phyloP scores from a whole-genome alignment of 2,888 invertebrate genomes.

The Hecatera dysodea region DNA sequence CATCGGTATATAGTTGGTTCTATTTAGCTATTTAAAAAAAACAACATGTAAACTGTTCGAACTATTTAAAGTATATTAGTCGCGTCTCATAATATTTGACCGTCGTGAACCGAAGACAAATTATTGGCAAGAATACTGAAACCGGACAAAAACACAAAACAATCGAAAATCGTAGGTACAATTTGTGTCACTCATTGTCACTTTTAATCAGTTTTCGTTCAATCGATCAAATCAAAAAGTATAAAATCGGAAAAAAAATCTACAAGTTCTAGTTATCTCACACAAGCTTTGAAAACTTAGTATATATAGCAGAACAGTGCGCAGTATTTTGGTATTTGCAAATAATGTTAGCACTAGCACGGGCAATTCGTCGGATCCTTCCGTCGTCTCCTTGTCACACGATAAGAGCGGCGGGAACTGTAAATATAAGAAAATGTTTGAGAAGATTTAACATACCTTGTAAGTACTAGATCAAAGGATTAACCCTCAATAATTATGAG shows the following conservation, averaged over 20 bases:
- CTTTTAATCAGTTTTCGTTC: neutral
- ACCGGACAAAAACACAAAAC: neutral
- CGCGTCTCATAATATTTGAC: too few relatives aligned
- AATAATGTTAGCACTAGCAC: conserved; percentile 54
- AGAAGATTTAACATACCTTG: conserved; percentile 31
- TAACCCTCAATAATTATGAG: neutral
- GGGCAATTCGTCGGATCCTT: conserved; percentile 44
- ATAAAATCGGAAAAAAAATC: conserved; percentile 20
- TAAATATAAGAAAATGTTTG: conserved; percentile 41
- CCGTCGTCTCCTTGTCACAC: conserved; percentile 51
- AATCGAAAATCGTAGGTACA: neutral
- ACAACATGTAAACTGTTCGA: too few relatives aligned
- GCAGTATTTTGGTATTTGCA: neutral
- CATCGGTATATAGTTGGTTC: too few relatives aligned
- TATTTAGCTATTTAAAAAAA: neutral
- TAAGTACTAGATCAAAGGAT: conserved; percentile 27
- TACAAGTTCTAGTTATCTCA: neutral
- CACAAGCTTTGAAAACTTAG: neutral
- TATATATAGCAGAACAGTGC: neutral
- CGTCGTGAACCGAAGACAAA: neutral
- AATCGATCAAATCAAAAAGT: conserved; percentile 13
- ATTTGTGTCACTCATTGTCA: conserved; percentile 16
- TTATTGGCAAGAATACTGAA: neutral
- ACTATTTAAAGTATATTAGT: too few relatives aligned
- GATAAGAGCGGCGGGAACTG: conserved; percentile 43